Evolutionary conservation across 2,888 invertebrate species (phyloP), one percentile per base, ranked within the genome.

Genomic region (Cenopis cana): DNA sequence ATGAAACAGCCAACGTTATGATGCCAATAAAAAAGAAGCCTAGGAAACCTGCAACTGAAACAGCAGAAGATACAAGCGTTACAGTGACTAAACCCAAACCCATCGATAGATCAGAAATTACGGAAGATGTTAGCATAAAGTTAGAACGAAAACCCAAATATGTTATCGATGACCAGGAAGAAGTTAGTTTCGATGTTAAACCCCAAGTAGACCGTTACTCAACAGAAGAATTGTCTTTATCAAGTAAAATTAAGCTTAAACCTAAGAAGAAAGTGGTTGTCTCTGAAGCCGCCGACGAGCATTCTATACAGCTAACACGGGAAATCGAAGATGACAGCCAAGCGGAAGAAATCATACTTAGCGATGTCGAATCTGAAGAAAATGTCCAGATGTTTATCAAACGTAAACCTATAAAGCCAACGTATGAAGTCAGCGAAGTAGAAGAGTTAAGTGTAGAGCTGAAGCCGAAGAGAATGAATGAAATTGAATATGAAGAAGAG

Each of bases 201-300:
- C 83, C 89, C 17, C 84, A 85, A 76, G 78, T 78, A 33, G 89
- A 91, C 41, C 87, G 88, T 68, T 96, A 95, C 79, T 95, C 95
- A 60, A 95, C 95, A 84, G 96, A 96, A 91, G 96, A 96, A 82
- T 91, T 96, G 74, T 95, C 95, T 12, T 94, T 96, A 89, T 95
- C 95, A 0, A 96, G 96, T 75, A 96, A 95, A 87, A 95, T 96
- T 29, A 95, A 94, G 86, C 80, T 96, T 41, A 96, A 95, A 81
- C 94, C 95, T 74, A 95, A 94, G 82, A 95, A 94, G 77, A 95
- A 94, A 68, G 88, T 93, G 17, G 95, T 95, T 10, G 92, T 95
- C 80, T 94, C 94, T 29, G 96, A 96, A 88, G 96, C 95, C 84
- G 93, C 95, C 38, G 95, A 95, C 61, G 96, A 96, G 89, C 94